A percentile compares a stretch with the other conserved stretches of the same genome.
These are phyloP conservation scores for Rhyacichthys aspro DNA, from an alignment of 2,797 vertebrate species.

Conservation along the genomic window DNA sequence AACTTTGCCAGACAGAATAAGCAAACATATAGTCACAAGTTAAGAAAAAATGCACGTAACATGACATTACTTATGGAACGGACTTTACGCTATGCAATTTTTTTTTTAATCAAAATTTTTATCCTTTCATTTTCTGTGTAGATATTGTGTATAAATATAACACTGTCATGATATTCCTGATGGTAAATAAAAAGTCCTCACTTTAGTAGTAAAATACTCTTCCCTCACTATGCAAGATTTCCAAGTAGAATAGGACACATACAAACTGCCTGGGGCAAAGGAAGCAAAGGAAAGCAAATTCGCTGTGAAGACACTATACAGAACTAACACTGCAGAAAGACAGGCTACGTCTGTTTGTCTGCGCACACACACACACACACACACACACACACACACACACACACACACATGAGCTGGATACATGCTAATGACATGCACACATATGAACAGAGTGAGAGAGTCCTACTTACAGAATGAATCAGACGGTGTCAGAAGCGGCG, in stretches of 20 bases:
- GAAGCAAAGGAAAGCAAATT: constrained; percentile 5
- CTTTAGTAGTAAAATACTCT: background rate
- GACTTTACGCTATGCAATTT: too few relatives aligned
- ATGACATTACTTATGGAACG: too few relatives aligned
- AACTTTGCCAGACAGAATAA: too few relatives aligned
- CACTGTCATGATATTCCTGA: too few relatives aligned
- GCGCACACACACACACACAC: constrained; percentile 11
- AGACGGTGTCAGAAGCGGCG: constrained; percentile 71
- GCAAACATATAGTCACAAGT: too few relatives aligned
- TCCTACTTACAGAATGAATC: constrained; percentile 82
- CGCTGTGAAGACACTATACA: constrained; percentile 5
- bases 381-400: constrained; percentile 11
- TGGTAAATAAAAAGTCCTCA: background rate
- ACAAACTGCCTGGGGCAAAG: constrained; percentile 8
- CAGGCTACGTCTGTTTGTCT: constrained; percentile 31
- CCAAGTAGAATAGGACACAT: background rate
- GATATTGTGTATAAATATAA: too few relatives aligned
- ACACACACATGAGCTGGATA: constrained; percentile 35
- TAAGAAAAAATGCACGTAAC: too few relatives aligned
- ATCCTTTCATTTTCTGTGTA: too few relatives aligned
- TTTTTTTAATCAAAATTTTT: too few relatives aligned
- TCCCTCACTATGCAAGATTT: background rate
- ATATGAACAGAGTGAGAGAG: constrained; percentile 40
- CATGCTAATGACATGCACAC: constrained; percentile 49
- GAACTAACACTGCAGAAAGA: constrained; percentile 65